These are phyloP conservation scores for Protobothrops flavoviridis DNA, from an alignment of 2,113 vertebrate genomes.

Conservation along the genomic window DNA sequence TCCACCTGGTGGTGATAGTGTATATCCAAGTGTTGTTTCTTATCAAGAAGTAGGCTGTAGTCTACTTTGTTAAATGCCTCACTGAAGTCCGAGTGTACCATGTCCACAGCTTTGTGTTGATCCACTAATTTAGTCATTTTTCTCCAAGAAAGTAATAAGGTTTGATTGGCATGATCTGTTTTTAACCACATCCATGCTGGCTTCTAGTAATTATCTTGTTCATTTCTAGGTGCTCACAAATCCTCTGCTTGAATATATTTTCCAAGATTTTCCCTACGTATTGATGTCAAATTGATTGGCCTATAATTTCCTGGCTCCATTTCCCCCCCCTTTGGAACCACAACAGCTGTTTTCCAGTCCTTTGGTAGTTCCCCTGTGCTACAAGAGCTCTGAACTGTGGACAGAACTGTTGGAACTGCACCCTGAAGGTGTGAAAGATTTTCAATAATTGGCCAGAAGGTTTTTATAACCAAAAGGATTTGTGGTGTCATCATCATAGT, in stretches of 20 bases:
- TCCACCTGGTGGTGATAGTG: neutral
- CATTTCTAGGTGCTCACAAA: neutral
- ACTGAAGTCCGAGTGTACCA: neutral
- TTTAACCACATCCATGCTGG: neutral
- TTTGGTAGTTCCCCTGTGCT: neutral
- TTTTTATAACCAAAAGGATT: conserved; percentile 38
- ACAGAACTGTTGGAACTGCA: neutral
- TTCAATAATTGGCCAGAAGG: neutral
- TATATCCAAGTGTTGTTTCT: neutral
- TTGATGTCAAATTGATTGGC: neutral
- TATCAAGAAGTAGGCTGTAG: neutral
- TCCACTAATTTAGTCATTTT: neutral
- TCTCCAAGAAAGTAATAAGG: neutral
- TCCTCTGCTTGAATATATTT: neutral
- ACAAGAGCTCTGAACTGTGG: neutral
- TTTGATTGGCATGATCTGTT: neutral
- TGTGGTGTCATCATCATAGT: conserved; percentile 24
- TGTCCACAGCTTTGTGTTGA: neutral
- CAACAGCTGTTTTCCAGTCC: neutral
- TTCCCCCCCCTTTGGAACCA: neutral
- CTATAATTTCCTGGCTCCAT: neutral
- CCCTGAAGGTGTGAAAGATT: neutral
- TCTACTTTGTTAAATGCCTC: neutral
- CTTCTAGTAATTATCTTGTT: neutral
- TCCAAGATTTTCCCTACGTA: neutral